Percentiles rank a stretch among this genome's conserved stretches.
phyloP scores from a whole-genome alignment of 2,113 vertebrate species.

The Oophaga pumilio region DNA sequence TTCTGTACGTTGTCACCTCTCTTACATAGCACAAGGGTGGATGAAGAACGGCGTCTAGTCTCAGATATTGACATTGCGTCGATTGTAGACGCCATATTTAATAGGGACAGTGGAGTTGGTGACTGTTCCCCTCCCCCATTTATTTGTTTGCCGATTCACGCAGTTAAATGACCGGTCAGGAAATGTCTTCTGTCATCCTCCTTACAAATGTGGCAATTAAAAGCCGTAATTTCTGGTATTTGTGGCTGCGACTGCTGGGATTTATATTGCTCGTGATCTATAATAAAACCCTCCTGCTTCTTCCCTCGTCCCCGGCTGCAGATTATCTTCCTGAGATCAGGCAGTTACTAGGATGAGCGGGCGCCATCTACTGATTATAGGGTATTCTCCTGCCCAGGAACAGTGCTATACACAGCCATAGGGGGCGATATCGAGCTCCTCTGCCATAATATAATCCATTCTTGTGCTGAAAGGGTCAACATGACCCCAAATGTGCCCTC shows the following conservation, averaged over 20 bases:
- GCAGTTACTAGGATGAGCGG: background rate
- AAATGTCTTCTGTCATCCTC: background rate
- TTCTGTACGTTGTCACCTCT: background rate
- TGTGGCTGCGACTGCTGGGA: conserved; percentile 18
- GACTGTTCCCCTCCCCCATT: background rate
- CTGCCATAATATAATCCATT: no score
- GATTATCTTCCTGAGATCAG: conserved; percentile 19
- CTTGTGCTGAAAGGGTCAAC: no score
- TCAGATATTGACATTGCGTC: background rate
- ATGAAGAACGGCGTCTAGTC: background rate
- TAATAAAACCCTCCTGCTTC: background rate
- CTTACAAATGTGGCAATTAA: background rate
- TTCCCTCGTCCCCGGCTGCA: background rate
- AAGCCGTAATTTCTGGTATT: background rate
- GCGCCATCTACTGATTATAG: conserved; percentile 8
- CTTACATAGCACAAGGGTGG: background rate
- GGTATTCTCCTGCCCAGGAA: conserved; percentile 31
- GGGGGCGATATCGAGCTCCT: no score
- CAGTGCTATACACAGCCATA: no score
- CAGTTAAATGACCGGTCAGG: background rate
- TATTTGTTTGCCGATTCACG: background rate
- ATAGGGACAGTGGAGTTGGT: background rate
- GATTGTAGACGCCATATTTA: background rate
- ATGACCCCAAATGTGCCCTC: no score
- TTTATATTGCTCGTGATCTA: conserved; percentile 4